These are phyloP conservation scores for Paramisgurnus dabryanus DNA, from an alignment of 2,113 vertebrate genomes.

Conservation along the genomic window DNA sequence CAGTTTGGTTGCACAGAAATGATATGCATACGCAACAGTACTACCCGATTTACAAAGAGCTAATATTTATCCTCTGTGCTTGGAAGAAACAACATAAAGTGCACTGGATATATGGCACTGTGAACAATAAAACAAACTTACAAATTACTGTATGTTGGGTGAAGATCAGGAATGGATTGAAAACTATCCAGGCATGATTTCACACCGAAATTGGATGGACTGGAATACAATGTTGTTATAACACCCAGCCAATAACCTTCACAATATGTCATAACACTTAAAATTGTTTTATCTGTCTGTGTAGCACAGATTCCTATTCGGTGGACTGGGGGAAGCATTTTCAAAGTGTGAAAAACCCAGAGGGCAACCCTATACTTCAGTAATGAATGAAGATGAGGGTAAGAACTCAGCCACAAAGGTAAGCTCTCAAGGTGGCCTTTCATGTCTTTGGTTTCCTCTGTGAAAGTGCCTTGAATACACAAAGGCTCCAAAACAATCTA, in stretches of 20 bases:
- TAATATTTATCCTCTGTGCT: not conserved
- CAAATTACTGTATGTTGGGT: not conserved
- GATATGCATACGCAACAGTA: not conserved
- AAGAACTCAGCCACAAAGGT: constrained; percentile 38
- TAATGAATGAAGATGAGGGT: constrained; percentile 34
- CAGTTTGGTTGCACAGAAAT: too few species aligned
- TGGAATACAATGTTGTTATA: not conserved
- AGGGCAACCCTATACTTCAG: constrained; percentile 6
- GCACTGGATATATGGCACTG: not conserved
- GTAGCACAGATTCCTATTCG: constrained; percentile 12
- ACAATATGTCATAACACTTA: not conserved
- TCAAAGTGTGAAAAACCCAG: not conserved
- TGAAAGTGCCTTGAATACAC: constrained; percentile 30
- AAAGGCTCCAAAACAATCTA: constrained; percentile 26
- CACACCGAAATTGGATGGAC: not conserved
- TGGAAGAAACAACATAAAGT: not conserved
- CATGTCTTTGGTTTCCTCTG: constrained; percentile 11
- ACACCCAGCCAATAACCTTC: not conserved
- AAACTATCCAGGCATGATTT: not conserved
- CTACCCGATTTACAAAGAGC: too few species aligned
- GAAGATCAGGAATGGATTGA: not conserved
- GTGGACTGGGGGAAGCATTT: not conserved
- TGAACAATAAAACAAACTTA: constrained; percentile 13
- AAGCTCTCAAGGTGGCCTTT: constrained; percentile 47
- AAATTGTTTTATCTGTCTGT: constrained; percentile 2